phyloP scores from a whole-genome alignment of 2,888 invertebrate species.

The Nowickia ferox region DNA sequence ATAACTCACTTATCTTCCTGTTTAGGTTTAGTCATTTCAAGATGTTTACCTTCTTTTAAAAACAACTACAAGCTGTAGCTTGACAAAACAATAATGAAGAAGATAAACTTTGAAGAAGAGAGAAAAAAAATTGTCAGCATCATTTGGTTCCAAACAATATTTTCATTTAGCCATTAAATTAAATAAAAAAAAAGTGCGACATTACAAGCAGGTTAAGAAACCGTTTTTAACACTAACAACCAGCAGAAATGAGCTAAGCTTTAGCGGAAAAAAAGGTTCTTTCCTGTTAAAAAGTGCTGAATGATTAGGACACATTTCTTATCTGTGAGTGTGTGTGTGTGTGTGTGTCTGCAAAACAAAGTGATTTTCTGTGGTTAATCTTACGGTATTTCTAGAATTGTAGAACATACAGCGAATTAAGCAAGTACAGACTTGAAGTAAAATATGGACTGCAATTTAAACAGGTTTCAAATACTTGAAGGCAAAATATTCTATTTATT shows the following conservation, averaged over 20 bases:
- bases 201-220: conserved; percentile 72
- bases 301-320: neutral
- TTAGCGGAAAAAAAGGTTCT: conserved; percentile 17
- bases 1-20: neutral
- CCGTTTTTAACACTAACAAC: conserved; percentile 63
- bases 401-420: neutral
- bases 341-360: neutral
- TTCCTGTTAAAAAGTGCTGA: conserved; percentile 23
- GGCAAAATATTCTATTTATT: conserved; percentile 7
- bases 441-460: conserved; percentile 16
- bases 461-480: conserved; percentile 10
- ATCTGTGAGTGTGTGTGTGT: neutral
- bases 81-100: conserved; percentile 62
- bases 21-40: neutral
- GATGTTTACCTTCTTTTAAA: conserved; percentile 4
- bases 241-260: conserved; percentile 18
- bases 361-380: conserved; percentile 57
- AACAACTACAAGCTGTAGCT: conserved; percentile 37
- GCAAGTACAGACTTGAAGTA: neutral
- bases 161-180: conserved; percentile 50
- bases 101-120: conserved; percentile 44
- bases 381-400: conserved; percentile 50
- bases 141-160: conserved; percentile 49
- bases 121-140: conserved; percentile 52
- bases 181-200: conserved; percentile 62